A percentile compares a stretch with the other conserved stretches of the same genome.
Conservation (phyloP, 2,797 vertebrate species). For the Pseudocheirus occidentalis region DNA sequence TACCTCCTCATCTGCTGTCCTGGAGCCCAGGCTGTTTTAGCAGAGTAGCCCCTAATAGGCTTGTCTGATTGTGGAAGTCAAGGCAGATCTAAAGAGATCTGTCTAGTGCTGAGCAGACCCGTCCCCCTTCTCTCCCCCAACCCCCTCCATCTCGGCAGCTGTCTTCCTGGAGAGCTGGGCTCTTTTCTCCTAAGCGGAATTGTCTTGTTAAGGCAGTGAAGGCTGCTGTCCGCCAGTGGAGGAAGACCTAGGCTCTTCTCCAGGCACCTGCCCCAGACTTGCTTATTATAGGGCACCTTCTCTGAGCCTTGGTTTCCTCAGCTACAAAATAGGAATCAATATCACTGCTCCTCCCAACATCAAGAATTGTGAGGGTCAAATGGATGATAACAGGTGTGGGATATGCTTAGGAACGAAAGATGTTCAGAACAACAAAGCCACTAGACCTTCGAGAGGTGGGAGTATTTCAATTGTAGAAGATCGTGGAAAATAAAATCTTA, state of each 20-base stretch:
- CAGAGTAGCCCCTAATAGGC: slow-evolving; percentile 50
- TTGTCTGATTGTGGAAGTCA: slow-evolving; percentile 32
- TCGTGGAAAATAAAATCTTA: background rate
- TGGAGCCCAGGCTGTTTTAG: slow-evolving; percentile 5
- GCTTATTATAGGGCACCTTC: background rate
- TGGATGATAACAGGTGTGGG: background rate
- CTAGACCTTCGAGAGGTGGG: background rate
- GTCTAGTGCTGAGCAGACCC: background rate
- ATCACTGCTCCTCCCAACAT: background rate
- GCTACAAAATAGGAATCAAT: background rate
- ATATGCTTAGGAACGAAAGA: background rate
- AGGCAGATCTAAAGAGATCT: slow-evolving; percentile 21
- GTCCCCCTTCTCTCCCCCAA: background rate
- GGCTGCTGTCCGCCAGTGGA: background rate
- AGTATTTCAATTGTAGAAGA: background rate
- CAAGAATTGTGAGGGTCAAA: background rate
- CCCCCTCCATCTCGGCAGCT: background rate
- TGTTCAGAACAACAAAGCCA: background rate
- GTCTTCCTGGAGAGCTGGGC: background rate
- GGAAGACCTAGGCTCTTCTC: background rate
- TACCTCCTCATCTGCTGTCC: background rate
- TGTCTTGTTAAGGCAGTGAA: background rate
- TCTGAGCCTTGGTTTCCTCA: background rate
- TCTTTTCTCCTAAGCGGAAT: background rate
- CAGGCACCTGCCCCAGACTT: background rate